Base-by-base conservation (phyloP, 1,140 invertebrate genomes). In the Helicoverpa armigera region DNA sequence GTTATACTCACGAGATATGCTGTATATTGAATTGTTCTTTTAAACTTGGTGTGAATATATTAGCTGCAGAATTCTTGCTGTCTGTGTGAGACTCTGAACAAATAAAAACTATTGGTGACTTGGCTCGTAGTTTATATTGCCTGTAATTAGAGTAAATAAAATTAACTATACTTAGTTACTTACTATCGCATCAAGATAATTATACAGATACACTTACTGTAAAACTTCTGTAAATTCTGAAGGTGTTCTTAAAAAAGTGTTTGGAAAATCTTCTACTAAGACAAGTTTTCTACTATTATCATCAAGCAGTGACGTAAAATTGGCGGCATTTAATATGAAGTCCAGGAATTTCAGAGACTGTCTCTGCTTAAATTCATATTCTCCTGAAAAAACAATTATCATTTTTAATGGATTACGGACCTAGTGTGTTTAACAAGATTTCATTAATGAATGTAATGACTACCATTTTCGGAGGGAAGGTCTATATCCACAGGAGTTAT, bases 251-350 rank as follows among this genome's bases (percentile, higher is more conserved):
- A 96, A 74, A 86, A 97, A 96, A 13, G 96, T 92, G 93, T 97
- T 97, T n/a, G 97, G 97, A 89, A 97, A 96, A 90, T 98, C 97
- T 92, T 98, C 97, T 3, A 98, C 96, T 0, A 98, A 88, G 48
- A 97, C 91, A 7, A 97, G 81, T 85, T 96, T 96, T 76, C 95
- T 95, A 54, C 94, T 95, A 81, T 95, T 95, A 51, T 89, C 91
- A 50, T 95, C 93, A 54, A 97, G 92, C 35, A 97, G 86, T 16
- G 97, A 97, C 79, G 94, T 96, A 87, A 97, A 98, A 80, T 97
- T 96, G 2, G 97, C 97, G 4, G 96, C 96, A 87, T 96, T 96
- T 74, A 97, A 92, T 43, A 97, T 88, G 89, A 97, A 97, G 51
- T 97, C 96, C 65, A 96, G 89, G 87, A 98, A 97, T 81, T 95